Evolutionary conservation across 1,140 invertebrate species (phyloP).

Genomic region (Drosophila santomea): DNA sequence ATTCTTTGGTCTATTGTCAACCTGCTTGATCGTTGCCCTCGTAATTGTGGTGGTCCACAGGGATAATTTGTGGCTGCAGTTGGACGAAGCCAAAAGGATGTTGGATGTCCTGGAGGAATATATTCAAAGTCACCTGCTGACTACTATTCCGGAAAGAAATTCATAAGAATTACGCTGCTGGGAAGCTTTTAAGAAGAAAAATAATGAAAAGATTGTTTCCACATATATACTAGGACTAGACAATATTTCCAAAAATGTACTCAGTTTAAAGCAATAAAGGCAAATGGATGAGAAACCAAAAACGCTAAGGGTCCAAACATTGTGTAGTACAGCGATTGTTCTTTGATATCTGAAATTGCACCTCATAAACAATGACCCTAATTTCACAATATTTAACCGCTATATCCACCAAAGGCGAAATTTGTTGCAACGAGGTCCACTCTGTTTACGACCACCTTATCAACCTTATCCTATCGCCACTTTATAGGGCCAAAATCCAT

Average conservation of each 20-base stretch:
- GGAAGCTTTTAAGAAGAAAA: background rate
- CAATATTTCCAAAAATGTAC: background rate
- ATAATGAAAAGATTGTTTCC: too few species aligned
- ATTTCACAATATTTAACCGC: background rate
- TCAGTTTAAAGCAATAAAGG: background rate
- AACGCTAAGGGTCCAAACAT: background rate
- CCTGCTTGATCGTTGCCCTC: conserved; percentile 56
- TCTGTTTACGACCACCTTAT: conserved; percentile 39
- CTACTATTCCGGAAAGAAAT: background rate
- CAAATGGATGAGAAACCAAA: background rate
- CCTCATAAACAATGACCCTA: background rate
- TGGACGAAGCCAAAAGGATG: conserved; percentile 61
- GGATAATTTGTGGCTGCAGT: conserved; percentile 50
- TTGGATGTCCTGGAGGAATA: conserved; percentile 73
- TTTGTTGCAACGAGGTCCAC: conserved; percentile 23
- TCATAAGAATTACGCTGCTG: background rate
- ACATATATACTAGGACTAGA: background rate
- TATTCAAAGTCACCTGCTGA: conserved; percentile 46
- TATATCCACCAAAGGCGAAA: background rate
- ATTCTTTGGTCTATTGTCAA: conserved; percentile 69
- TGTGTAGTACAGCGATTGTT: background rate
- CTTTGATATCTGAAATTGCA: background rate
- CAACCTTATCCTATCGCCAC: background rate
- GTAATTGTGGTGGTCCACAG: conserved; percentile 67
- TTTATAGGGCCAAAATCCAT: conserved; percentile 13